Evolutionary conservation across 2,113 vertebrate species (phyloP).

Genomic region (Mystacornis crossleyi): DNA sequence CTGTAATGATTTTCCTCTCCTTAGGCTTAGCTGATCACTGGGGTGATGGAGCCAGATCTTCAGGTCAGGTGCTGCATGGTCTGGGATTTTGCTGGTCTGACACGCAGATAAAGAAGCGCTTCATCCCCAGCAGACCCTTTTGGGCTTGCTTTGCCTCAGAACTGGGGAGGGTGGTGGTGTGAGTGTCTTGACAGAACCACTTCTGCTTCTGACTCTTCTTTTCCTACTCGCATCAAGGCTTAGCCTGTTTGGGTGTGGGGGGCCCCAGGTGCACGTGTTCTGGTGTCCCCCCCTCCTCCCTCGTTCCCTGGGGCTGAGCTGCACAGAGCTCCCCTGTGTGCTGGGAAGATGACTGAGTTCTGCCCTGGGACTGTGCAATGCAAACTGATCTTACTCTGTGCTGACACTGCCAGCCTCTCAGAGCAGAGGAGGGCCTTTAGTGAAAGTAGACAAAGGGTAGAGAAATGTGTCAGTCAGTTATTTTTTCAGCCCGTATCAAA

Average conservation of each 20-base stretch:
- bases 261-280: not conserved
- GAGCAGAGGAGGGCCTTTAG: not conserved
- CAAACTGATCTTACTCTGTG: not conserved
- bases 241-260: not conserved
- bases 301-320: not conserved
- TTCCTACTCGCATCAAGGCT: not conserved
- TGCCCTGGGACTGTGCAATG: not conserved
- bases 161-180: not conserved
- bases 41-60: not conserved
- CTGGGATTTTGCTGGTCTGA: not conserved
- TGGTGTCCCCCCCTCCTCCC: not conserved
- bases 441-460: not conserved
- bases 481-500: not conserved
- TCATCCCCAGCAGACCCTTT: not conserved
- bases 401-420: not conserved
- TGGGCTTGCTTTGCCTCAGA: not conserved
- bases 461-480: constrained; percentile 8
- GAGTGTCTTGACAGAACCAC: not conserved
- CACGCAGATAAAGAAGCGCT: not conserved
- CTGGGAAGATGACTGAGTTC: fast-evolving
- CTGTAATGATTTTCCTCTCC: not conserved
- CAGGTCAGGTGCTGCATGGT: not conserved
- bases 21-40: not conserved
- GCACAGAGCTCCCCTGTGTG: not conserved
- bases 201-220: not conserved